A percentile compares a stretch with the other conserved stretches of the same genome.
Evolutionary conservation across 2,113 vertebrate genomes (phyloP).

Genomic region (Amblyornis subalaris): DNA sequence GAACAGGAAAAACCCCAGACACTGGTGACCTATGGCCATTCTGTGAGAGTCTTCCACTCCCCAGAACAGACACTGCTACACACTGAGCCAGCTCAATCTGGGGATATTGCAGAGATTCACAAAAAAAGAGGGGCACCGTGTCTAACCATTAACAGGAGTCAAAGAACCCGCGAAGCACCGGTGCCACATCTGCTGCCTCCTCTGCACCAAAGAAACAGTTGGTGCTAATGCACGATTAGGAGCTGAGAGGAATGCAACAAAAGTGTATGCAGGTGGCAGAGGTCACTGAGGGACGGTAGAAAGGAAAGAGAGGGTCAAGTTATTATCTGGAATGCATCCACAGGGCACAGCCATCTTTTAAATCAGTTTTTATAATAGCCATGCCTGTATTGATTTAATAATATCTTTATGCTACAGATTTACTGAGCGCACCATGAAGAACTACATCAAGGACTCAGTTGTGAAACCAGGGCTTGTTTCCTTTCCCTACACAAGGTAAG

Average conservation of each 20-base stretch:
- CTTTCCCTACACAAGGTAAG: not conserved
- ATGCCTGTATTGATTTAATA: conserved; percentile 37
- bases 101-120: not conserved
- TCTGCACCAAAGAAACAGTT: not conserved
- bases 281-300: not conserved
- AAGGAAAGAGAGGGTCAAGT: conserved; percentile 40
- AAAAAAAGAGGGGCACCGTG: not conserved
- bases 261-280: conserved; percentile 26
- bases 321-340: conserved; percentile 47
- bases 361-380: conserved; percentile 39
- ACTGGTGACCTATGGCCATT: not conserved
- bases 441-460: not conserved
- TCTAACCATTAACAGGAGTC: not conserved
- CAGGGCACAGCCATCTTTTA: not conserved
- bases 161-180: not conserved
- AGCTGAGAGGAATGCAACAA: not conserved
- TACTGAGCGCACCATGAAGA: not conserved
- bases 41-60: not conserved
- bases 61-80: not conserved
- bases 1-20: not conserved
- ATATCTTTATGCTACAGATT: not conserved
- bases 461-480: not conserved
- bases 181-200: not conserved
- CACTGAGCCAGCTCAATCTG: not conserved
- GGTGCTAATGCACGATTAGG: not conserved